Base-by-base conservation (phyloP, 2,888 invertebrate genomes). In the Actias luna region DNA sequence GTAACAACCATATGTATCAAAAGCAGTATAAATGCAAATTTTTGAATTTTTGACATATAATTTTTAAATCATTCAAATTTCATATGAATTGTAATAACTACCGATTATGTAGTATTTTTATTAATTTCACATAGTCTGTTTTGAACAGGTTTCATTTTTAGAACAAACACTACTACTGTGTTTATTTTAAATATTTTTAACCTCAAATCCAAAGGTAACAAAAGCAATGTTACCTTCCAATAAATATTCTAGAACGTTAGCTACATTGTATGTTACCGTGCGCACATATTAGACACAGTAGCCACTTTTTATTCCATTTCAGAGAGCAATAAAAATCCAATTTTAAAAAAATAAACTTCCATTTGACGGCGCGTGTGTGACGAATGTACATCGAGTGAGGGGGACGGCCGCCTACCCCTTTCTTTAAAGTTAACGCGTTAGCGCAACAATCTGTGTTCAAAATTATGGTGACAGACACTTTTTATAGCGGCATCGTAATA, bases 351-450 rank as follows among this genome's bases (percentile, higher is more conserved):
- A 88, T 89, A 84, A 89, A 91, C 77, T 86, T 82, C 85, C 82
- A 88, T 89, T 89, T 87, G 87, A 82, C 88, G 80, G 75, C 88
- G 88, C 77, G 85, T 90, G 91, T 89, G 91, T 91, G 89, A 89
- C 91, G 86, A 91, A 92, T 88, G 80, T 76, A 80, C 83, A 80
- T 79, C 79, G 78, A 78, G 79, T 78, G 81, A 85, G 81, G 85
- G 90, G 87, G 79, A 83, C 82, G 79, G 10, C 83, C 82, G 78
- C 79, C 84, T 85, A 87, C 88, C 90, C 86, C 85, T 86, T 85
- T 72, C 69, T 87, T 84, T 79, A 80, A 82, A 84, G 75, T 75
- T 80, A 74, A 77, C 76, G 80, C 82, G 83, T 88, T 84, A 86
- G 84, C 77, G 82, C 83, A 81, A 86, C 90, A 91, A 89, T 90